Conservation (phyloP, 2,113 vertebrate species). For the Mobula hypostoma region DNA sequence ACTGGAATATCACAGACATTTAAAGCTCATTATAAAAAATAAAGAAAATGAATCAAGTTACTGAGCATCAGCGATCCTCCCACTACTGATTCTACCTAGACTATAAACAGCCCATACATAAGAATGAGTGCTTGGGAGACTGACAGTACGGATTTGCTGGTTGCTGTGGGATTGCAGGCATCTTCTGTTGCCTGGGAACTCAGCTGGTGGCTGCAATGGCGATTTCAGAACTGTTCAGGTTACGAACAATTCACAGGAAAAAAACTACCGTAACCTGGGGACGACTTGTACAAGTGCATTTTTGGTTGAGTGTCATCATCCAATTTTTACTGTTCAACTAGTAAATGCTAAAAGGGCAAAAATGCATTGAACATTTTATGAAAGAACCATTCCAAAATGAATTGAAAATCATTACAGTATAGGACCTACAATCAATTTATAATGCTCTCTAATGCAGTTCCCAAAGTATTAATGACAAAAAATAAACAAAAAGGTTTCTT, state of each 20-base stretch:
- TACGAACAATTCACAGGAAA: too few relatives aligned
- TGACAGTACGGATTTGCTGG: too few relatives aligned
- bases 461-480: not conserved
- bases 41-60: not conserved
- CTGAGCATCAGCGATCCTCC: not conserved
- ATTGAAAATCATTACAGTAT: slow-evolving; percentile 5
- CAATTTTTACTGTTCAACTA: not conserved
- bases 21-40: not conserved
- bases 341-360: slow-evolving; percentile 16
- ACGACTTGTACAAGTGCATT: not conserved
- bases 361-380: slow-evolving; percentile 19
- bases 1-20: not conserved
- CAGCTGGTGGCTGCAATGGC: too few relatives aligned
- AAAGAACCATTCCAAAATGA: not conserved
- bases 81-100: not conserved
- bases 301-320: not conserved
- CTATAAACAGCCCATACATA: too few relatives aligned
- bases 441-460: not conserved
- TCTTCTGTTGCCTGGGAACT: too few relatives aligned
- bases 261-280: too few relatives aligned
- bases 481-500: slow-evolving; percentile 21
- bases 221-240: too few relatives aligned
- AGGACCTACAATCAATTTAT: not conserved
- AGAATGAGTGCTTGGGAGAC: too few relatives aligned
- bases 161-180: too few relatives aligned